These are phyloP conservation scores for Clistopyga incitator DNA, from an alignment of 2,888 invertebrate genomes.

Conservation along the genomic window DNA sequence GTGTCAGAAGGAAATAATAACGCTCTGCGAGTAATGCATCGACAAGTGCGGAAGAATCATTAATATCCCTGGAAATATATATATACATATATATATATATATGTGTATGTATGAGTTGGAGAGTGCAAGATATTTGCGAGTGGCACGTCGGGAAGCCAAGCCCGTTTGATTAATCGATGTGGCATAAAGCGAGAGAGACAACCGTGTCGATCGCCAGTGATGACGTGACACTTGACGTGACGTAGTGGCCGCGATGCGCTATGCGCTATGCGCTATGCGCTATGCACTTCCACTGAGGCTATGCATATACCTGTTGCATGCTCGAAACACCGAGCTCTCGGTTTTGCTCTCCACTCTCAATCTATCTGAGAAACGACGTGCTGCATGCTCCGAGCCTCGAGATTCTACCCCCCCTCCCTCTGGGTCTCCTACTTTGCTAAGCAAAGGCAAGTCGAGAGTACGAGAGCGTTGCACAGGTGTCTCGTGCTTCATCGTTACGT, in stretches of 20 bases:
- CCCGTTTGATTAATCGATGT: conserved; percentile 61
- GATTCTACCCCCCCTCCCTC: neutral
- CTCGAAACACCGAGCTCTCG: conserved; percentile 38
- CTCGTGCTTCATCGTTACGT: conserved; percentile 26
- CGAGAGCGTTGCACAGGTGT: conserved; percentile 31
- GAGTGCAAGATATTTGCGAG: conserved; percentile 59
- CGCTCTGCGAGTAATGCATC: conserved; percentile 21
- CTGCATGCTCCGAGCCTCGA: neutral
- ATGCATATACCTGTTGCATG: conserved; percentile 13
- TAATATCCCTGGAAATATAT: conserved; percentile 61
- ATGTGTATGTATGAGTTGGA: too few species aligned
- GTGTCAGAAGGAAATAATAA: conserved; percentile 37
- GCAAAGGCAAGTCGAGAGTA: neutral
- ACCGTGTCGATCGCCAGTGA: conserved; percentile 60
- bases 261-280: conserved; percentile 30
- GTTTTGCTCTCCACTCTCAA: conserved; percentile 23
- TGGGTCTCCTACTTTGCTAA: neutral
- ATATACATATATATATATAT: too few species aligned
- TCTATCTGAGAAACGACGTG: conserved; percentile 17
- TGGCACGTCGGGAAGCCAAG: conserved; percentile 42
- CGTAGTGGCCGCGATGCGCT: conserved; percentile 50
- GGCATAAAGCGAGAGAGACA: conserved; percentile 37
- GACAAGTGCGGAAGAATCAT: conserved; percentile 52
- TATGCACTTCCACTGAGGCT: conserved; percentile 39
- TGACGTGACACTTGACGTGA: conserved; percentile 66